A percentile compares a stretch with the other conserved stretches of the same genome.
These are phyloP conservation scores for Apistogramma diplotaenia DNA, from an alignment of 2,113 vertebrate genomes.

Conservation along the genomic window DNA sequence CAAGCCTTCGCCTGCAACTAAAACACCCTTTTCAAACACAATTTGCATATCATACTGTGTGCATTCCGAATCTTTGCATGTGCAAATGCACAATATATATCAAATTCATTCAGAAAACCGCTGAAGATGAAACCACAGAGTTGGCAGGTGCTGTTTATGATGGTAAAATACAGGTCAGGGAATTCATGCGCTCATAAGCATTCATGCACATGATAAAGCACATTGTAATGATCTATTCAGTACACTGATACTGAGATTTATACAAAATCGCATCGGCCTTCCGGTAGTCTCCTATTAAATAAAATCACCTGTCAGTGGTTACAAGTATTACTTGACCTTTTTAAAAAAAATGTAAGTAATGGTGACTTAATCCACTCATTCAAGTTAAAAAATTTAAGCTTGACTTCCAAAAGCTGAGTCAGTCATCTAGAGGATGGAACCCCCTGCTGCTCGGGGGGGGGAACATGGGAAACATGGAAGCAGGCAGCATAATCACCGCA, in stretches of 20 bases:
- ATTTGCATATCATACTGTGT: too few species aligned
- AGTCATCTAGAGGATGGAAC: slow-evolving; percentile 1
- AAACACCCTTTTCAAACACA: neutral
- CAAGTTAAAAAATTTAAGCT: slow-evolving; percentile 7
- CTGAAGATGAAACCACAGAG: too few species aligned
- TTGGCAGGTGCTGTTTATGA: too few species aligned
- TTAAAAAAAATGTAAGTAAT: neutral
- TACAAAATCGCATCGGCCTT: neutral
- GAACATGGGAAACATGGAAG: slow-evolving; percentile 32
- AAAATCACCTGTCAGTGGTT: neutral
- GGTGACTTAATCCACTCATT: slow-evolving; percentile 15
- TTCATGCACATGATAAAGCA: too few species aligned
- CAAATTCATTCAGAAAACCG: too few species aligned
- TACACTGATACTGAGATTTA: neutral
- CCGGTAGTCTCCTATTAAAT: neutral
- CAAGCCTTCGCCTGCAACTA: neutral
- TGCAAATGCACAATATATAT: too few species aligned
- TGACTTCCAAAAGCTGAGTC: slow-evolving; percentile 8
- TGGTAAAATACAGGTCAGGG: too few species aligned
- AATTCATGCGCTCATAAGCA: too few species aligned
- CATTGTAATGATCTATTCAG: neutral
- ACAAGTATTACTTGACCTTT: neutral
- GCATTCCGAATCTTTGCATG: too few species aligned
- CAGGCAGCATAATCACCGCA: slow-evolving; percentile 41
- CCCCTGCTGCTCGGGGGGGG: neutral